These are phyloP conservation scores for Linnaemya tessellans DNA, from an alignment of 2,888 invertebrate species.

Conservation along the genomic window DNA sequence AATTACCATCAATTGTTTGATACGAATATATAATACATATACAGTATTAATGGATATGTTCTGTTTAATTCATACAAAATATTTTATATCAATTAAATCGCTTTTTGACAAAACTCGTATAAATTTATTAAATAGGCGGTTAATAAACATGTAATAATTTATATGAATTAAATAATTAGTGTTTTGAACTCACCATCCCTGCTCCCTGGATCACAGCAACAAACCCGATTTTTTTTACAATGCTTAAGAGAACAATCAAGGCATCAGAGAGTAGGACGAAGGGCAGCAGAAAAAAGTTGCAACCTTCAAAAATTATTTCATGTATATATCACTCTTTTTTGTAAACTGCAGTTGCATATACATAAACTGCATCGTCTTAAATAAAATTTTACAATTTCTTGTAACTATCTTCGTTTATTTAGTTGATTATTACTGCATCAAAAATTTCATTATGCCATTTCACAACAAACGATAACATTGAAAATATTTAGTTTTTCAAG, in stretches of 20 bases:
- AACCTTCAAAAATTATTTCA: slow-evolving; percentile 61
- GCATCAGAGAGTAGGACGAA: not conserved
- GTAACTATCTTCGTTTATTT: slow-evolving; percentile 9
- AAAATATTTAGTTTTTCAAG: not conserved
- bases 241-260: not conserved
- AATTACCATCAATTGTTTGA: not conserved
- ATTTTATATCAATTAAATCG: slow-evolving; percentile 1
- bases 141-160: too few relatives aligned
- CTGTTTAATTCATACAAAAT: too few relatives aligned
- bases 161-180: too few relatives aligned
- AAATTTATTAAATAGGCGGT: too few relatives aligned
- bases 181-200: not conserved
- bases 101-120: too few relatives aligned
- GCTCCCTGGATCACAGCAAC: slow-evolving; percentile 1
- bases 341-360: slow-evolving; percentile 4
- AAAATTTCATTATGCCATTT: slow-evolving; percentile 7
- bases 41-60: slow-evolving; percentile 7
- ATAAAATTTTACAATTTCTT: slow-evolving; percentile 8
- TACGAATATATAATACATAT: not conserved
- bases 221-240: not conserved
- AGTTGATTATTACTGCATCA: not conserved
- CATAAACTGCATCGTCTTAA: slow-evolving; percentile 3
- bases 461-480: not conserved
- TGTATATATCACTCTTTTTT: slow-evolving; percentile 41
- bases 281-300: slow-evolving; percentile 12